A percentile compares a stretch with the other conserved stretches of the same genome.
Conservation (phyloP, 2,888 invertebrate species). For the Chymomyza caudatula region DNA sequence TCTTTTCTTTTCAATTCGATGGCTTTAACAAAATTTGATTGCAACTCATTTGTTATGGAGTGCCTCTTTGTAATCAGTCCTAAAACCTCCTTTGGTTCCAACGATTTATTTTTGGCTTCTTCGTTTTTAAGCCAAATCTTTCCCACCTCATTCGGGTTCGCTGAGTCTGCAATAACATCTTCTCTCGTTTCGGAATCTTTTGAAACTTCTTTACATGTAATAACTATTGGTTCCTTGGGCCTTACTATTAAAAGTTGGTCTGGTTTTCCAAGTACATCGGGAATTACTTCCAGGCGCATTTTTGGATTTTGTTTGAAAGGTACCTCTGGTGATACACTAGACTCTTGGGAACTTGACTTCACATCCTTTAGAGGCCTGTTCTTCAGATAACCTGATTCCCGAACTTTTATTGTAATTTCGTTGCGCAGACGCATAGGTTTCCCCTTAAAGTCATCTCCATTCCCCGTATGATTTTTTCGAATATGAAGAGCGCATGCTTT, state of each 20-base stretch:
- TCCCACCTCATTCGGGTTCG: too few relatives aligned
- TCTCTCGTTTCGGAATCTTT: not conserved
- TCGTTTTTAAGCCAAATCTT: not conserved
- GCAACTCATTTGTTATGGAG: too few relatives aligned
- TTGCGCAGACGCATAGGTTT: too few relatives aligned
- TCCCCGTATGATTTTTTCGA: too few relatives aligned
- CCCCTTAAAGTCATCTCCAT: too few relatives aligned
- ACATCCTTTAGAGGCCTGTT: not conserved
- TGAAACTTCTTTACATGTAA: not conserved
- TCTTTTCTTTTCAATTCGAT: too few relatives aligned
- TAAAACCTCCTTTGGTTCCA: too few relatives aligned
- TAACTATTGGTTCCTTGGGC: not conserved
- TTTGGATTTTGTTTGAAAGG: not conserved
- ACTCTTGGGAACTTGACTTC: not conserved
- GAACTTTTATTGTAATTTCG: too few relatives aligned
- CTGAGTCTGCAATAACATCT: too few relatives aligned
- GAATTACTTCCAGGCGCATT: not conserved
- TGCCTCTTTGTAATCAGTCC: too few relatives aligned
- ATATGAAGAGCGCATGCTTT: too few relatives aligned
- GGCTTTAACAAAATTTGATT: too few relatives aligned
- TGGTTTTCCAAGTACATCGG: not conserved
- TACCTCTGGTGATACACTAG: not conserved
- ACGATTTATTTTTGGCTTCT: not conserved
- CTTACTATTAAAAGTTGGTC: not conserved
- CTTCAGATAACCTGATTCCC: not conserved